Evolutionary conservation across 2,888 invertebrate genomes (phyloP).

Genomic region (Cryptops parisi): DNA sequence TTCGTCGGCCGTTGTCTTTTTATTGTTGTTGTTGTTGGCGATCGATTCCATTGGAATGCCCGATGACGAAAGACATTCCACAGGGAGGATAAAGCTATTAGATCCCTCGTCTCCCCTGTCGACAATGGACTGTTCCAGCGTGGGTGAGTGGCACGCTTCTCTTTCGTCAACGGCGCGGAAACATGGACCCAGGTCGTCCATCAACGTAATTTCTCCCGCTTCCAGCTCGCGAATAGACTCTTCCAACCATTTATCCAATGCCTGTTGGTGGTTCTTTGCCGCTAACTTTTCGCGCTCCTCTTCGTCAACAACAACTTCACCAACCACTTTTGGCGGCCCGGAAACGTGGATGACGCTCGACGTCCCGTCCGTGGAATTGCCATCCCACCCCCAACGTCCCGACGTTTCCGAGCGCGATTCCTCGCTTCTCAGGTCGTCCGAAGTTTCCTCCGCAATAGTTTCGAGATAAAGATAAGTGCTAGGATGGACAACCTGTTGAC

Average conservation of each 20-base stretch:
- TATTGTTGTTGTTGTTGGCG: neutral
- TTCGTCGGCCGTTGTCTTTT: neutral
- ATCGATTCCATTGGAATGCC: too few species aligned
- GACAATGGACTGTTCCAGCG: neutral
- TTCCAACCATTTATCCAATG: slow-evolving; percentile 11
- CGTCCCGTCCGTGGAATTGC: slow-evolving; percentile 47
- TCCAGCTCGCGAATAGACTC: slow-evolving; percentile 4
- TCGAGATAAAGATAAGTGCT: slow-evolving; percentile 41
- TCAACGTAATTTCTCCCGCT: neutral
- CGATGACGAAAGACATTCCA: neutral
- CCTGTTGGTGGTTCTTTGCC: neutral
- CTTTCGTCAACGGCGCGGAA: too few species aligned
- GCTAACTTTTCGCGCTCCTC: neutral
- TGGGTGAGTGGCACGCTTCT: neutral
- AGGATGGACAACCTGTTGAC: neutral
- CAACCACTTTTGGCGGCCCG: neutral
- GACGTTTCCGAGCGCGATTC: slow-evolving; percentile 45
- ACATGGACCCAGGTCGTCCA: too few species aligned
- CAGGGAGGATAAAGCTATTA: neutral
- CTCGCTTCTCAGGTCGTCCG: slow-evolving; percentile 64
- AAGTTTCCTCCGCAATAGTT: slow-evolving; percentile 77
- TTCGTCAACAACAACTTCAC: neutral
- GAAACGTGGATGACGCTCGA: slow-evolving; percentile 34
- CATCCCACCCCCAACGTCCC: slow-evolving; percentile 32
- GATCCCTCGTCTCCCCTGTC: neutral